Base-by-base conservation (phyloP, 1,140 invertebrate genomes). In the Hyles vespertilio region DNA sequence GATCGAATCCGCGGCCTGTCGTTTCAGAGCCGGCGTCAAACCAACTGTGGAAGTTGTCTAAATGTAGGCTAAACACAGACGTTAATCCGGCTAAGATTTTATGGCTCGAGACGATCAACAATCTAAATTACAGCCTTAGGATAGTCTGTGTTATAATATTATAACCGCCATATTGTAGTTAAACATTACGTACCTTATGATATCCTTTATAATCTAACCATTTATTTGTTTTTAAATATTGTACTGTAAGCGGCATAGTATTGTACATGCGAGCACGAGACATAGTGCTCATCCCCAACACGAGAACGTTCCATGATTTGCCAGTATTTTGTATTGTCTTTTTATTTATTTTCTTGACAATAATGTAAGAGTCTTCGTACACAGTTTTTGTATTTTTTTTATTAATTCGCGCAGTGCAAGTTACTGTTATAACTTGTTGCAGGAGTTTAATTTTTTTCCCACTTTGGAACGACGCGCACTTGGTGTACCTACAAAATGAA, bases 211-310 rank as follows among this genome's bases (percentile, higher is more conserved):
- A 84, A 65, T 91, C 76, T 70, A 90, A 72, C 92, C 91, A 84
- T 71, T 74, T 63, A 72, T 92, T 88, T 11, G 91, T 85, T 43
- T 91, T 90, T 7, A 97, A 80, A 76, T 93, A 94, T 44, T 88
- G 74, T 3, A 91, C 85, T 0, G 95, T 96, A 70, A 91, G 91
- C 8, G 95, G 95, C 93, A 97, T 93, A 33, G 94, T 92, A 33
- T 95, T 91, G 32, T 92, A 91, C 36, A 95, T 91, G 84, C 97
- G 95, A 1, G 94, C 90, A 49, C 94, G 90, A 0, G 96, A 97
- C 40, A 96, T 93, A 33, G 94, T 95, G 73, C 97, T 96, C 51
- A 97, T 93, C 7, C 96, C 96, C 6, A 97, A 74, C 59, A 96
- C 84, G 1, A 97, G 81, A 10, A 97, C 91, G 76, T 92, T 94